Percentiles rank a stretch among this genome's conserved stretches.
Conservation (phyloP, 2,113 vertebrate genomes). For the Morone chrysops region DNA sequence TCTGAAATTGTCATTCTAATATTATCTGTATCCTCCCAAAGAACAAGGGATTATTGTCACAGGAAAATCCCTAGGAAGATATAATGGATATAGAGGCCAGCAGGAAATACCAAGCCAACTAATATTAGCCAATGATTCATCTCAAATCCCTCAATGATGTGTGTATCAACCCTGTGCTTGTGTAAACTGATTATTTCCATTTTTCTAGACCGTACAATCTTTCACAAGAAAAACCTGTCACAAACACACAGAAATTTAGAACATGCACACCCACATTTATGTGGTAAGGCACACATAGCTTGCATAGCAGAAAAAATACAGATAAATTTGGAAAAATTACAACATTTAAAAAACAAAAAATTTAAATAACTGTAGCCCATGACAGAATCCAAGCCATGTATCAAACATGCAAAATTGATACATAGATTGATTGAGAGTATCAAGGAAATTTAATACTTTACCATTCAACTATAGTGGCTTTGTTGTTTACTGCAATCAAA, state of each 20-base stretch:
- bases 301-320: not conserved
- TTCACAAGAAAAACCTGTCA: not conserved
- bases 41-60: slow-evolving; percentile 50
- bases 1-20: slow-evolving; percentile 49
- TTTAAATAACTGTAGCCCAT: not conserved
- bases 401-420: not conserved
- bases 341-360: not conserved
- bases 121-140: slow-evolving; percentile 58
- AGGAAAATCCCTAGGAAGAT: slow-evolving; percentile 45
- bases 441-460: not conserved
- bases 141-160: slow-evolving; percentile 39
- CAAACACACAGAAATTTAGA: not conserved
- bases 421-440: not conserved
- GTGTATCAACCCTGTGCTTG: not conserved
- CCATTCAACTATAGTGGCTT: slow-evolving; percentile 2
- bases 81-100: slow-evolving; percentile 34
- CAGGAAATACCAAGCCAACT: slow-evolving; percentile 47
- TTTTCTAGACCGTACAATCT: not conserved
- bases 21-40: slow-evolving; percentile 39
- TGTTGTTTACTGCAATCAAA: not conserved
- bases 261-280: not conserved
- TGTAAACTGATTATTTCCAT: slow-evolving; percentile 21
- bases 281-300: not conserved
- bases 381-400: not conserved
- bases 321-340: not conserved